These are phyloP conservation scores for Trissoscelio sp. DNA, from an alignment of 2,888 invertebrate species.

Conservation along the genomic window DNA sequence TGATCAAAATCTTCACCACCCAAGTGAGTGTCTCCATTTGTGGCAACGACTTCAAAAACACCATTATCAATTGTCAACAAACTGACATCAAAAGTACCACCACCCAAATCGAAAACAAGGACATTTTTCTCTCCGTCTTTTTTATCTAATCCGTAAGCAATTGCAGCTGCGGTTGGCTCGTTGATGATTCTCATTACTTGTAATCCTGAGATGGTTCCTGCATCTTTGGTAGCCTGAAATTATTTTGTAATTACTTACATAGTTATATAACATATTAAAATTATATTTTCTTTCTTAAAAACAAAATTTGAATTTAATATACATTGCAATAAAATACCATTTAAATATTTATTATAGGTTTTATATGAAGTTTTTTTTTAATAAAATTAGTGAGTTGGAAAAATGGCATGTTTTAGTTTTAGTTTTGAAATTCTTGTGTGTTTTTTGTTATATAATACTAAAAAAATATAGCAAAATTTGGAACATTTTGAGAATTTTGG, in stretches of 20 bases:
- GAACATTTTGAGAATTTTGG: too few species aligned
- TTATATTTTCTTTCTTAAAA: too few species aligned
- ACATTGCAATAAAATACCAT: too few species aligned
- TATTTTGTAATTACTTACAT: too few species aligned
- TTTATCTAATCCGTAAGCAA: slow-evolving; percentile 98
- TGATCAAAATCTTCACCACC: slow-evolving; percentile 99
- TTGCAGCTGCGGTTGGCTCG: slow-evolving; percentile 98
- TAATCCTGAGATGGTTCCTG: slow-evolving; percentile 97
- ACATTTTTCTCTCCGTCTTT: slow-evolving; percentile 99
- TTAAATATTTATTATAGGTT: too few species aligned
- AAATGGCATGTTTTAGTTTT: too few species aligned
- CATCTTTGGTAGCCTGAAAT: slow-evolving; percentile 96
- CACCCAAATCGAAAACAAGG: slow-evolving; percentile 99
- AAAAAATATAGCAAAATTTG: too few species aligned
- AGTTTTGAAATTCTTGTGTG: too few species aligned
- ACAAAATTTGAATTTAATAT: too few species aligned
- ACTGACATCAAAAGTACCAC: slow-evolving; percentile 99
- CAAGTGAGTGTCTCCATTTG: slow-evolving; percentile 98
- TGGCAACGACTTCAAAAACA: slow-evolving; percentile 97
- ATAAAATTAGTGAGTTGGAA: too few species aligned
- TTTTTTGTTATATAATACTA: too few species aligned
- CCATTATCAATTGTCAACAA: slow-evolving; percentile 99
- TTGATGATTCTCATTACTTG: slow-evolving; percentile 98
- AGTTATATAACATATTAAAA: neutral
- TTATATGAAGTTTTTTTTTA: too few species aligned